Evolutionary conservation across 2,888 invertebrate species (phyloP).

Genomic region (Phasia obesa): DNA sequence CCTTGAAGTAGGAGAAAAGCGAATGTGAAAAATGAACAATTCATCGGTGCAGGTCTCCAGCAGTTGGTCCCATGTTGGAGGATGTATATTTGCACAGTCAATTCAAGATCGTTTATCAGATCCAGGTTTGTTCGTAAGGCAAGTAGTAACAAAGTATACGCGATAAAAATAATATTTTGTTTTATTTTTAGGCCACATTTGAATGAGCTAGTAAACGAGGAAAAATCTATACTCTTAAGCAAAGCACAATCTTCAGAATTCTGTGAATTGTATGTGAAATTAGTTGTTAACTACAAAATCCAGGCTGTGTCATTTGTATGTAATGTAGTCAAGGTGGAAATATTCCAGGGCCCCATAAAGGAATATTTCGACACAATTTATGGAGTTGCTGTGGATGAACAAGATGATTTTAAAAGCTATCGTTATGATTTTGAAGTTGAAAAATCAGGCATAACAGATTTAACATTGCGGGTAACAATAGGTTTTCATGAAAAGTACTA

Average conservation of each 20-base stretch:
- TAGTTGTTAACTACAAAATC: conserved; percentile 76
- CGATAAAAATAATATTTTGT: neutral
- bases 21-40: conserved; percentile 30
- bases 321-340: conserved; percentile 78
- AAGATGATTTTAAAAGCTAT: conserved; percentile 75
- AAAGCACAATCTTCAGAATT: conserved; percentile 65
- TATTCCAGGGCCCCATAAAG: conserved; percentile 77
- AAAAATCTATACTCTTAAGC: conserved; percentile 76
- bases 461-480: conserved; percentile 75
- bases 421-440: conserved; percentile 79
- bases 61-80: conserved; percentile 77
- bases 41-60: conserved; percentile 64
- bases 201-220: conserved; percentile 77
- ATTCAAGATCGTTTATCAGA: conserved; percentile 74
- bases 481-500: neutral
- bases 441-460: conserved; percentile 77
- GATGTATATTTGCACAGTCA: conserved; percentile 73
- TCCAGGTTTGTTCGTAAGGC: conserved; percentile 78
- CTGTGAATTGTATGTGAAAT: conserved; percentile 77
- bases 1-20: no score
- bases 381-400: conserved; percentile 74
- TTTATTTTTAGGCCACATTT: conserved; percentile 74
- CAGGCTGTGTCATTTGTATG: conserved; percentile 78
- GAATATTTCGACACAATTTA: conserved; percentile 80
- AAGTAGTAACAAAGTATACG: conserved; percentile 17